Evolutionary conservation across 2,797 vertebrate species (phyloP).

Genomic region (Brotula barbata): DNA sequence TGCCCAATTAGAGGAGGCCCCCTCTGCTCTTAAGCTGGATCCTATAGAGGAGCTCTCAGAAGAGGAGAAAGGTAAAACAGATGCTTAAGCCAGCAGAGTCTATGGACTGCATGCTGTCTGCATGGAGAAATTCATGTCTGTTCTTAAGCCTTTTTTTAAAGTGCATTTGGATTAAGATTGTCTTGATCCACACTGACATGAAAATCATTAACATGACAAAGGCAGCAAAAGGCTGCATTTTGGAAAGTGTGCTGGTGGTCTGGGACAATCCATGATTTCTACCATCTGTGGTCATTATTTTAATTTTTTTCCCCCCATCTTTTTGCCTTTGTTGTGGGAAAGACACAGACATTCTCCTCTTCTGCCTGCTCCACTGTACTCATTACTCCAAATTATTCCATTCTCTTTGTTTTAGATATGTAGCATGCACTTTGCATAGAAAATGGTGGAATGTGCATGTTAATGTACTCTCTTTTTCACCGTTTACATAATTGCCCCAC

Average conservation of each 20-base stretch:
- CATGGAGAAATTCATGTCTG: conserved; percentile 67
- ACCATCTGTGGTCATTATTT: conserved; percentile 33
- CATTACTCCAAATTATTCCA: conserved; percentile 4
- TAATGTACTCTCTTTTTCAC: not conserved
- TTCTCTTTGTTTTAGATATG: not conserved
- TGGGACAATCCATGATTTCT: conserved; percentile 20
- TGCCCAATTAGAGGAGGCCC: conserved; percentile 75
- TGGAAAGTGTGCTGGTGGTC: conserved; percentile 11
- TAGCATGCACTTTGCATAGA: conserved; percentile 43
- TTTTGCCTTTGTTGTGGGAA: conserved; percentile 26
- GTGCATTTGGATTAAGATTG: conserved; percentile 22
- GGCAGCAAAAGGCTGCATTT: not conserved
- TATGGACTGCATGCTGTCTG: conserved; percentile 69
- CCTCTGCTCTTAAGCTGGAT: conserved; percentile 77
- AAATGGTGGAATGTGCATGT: conserved; percentile 37
- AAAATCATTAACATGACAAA: conserved; percentile 19
- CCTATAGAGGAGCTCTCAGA: conserved; percentile 84
- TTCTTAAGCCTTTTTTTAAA: conserved; percentile 12
- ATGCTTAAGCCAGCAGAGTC: conserved; percentile 18
- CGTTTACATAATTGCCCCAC: not conserved
- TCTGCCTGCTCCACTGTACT: conserved; percentile 32
- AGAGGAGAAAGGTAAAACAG: conserved; percentile 81
- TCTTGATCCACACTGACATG: conserved; percentile 10
- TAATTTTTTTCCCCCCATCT: conserved; percentile 22
- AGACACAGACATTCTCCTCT: conserved; percentile 39